Percentiles rank a stretch among this genome's conserved stretches.
Evolutionary conservation across 1,140 invertebrate genomes (phyloP).

Genomic region (Bactericera cockerelli): DNA sequence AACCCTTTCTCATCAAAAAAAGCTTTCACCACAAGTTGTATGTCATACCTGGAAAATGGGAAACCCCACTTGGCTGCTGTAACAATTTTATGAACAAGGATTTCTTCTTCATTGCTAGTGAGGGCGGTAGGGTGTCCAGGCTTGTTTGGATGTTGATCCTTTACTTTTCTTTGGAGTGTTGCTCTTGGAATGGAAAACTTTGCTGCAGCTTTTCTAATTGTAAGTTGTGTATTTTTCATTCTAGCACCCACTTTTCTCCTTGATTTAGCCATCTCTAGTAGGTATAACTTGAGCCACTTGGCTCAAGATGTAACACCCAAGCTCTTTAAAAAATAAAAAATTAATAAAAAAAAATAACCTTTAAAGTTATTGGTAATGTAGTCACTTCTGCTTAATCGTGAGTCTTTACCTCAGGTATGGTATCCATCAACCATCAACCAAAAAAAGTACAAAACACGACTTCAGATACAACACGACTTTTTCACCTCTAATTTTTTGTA

Average conservation of each 20-base stretch:
- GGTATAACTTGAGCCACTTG: too few relatives aligned
- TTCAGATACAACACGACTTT: too few relatives aligned
- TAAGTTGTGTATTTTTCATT: not conserved
- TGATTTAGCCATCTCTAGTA: too few relatives aligned
- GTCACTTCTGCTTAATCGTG: too few relatives aligned
- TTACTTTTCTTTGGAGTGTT: not conserved
- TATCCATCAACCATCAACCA: too few relatives aligned
- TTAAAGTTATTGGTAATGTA: too few relatives aligned
- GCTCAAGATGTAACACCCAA: too few relatives aligned
- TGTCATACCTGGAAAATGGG: not conserved
- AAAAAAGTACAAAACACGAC: too few relatives aligned
- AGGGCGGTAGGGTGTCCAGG: not conserved
- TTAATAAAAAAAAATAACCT: too few relatives aligned
- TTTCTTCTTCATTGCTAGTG: not conserved
- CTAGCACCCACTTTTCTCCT: not conserved
- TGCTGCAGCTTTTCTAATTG: not conserved
- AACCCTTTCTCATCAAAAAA: slow-evolving; percentile 9
- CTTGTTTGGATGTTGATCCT: not conserved
- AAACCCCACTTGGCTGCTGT: not conserved
- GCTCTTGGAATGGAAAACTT: not conserved
- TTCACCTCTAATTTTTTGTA: too few relatives aligned
- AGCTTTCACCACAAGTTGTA: slow-evolving; percentile 1
- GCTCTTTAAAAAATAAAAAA: too few relatives aligned
- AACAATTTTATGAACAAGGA: not conserved
- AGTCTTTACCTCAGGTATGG: too few relatives aligned